These are phyloP conservation scores for Pseudopodoces humilis DNA, from an alignment of 2,113 vertebrate genomes.

Conservation along the genomic window DNA sequence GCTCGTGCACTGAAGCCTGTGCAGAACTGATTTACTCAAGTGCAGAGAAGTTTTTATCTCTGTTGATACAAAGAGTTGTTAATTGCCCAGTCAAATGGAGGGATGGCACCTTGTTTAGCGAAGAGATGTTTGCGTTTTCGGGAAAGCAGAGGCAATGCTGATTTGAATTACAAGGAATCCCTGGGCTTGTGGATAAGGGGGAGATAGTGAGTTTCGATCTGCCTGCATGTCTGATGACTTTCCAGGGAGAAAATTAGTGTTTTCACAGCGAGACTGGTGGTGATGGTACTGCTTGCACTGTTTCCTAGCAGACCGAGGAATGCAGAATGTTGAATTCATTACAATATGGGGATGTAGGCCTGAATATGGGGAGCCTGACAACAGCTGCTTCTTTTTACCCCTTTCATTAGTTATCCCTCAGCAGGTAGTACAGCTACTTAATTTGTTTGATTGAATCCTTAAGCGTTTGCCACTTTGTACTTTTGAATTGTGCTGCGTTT, in stretches of 20 bases:
- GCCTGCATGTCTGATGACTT: background rate
- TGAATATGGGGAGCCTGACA: background rate
- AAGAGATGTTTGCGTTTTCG: background rate
- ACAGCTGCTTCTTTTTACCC: background rate
- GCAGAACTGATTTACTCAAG: background rate
- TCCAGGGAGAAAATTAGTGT: background rate
- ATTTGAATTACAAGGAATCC: background rate
- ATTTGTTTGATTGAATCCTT: background rate
- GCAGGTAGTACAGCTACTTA: background rate
- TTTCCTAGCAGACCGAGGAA: background rate
- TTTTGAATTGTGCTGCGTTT: background rate
- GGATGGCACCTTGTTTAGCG: background rate
- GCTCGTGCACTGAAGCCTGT: background rate
- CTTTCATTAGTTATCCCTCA: background rate
- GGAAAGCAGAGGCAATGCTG: background rate
- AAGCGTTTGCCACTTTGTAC: background rate
- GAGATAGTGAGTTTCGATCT: background rate
- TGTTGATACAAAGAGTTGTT: background rate
- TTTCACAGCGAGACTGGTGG: background rate
- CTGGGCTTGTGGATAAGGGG: background rate
- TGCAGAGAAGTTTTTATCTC: background rate
- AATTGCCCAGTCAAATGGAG: background rate
- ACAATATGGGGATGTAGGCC: background rate
- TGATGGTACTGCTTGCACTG: background rate
- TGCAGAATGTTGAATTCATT: background rate